Conservation (phyloP, 2,113 vertebrate genomes). For the Odocoileus virginianus region DNA sequence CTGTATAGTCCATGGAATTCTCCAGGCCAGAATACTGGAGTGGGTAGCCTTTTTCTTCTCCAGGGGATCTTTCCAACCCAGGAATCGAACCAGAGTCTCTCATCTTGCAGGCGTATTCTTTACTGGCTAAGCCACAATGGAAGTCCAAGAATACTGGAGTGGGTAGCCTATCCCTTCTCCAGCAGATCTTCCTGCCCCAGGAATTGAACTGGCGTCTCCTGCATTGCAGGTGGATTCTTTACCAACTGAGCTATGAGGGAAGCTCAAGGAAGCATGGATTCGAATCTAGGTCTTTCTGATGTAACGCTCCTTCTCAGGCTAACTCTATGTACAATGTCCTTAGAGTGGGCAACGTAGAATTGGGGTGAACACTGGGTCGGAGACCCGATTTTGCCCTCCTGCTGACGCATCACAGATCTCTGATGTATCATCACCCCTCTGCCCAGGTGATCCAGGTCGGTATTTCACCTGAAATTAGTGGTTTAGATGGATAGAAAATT, state of each 20-base stretch:
- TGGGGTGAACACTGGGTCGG: background rate
- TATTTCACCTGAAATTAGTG: background rate
- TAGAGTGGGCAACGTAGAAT: rapidly evolving
- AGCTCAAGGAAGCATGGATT: rapidly evolving
- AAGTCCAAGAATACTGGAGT: background rate
- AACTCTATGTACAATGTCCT: rapidly evolving
- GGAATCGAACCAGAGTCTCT: too few species aligned
- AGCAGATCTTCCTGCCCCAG: background rate
- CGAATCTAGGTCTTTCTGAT: background rate
- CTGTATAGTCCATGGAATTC: background rate
- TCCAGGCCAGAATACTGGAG: background rate
- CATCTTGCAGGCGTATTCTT: too few species aligned
- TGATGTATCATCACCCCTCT: too few species aligned
- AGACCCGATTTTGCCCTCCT: background rate
- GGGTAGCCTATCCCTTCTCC: background rate
- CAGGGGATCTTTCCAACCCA: too few species aligned
- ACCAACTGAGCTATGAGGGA: background rate
- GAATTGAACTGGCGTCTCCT: background rate
- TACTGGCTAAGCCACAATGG: too few species aligned
- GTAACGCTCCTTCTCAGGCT: background rate
- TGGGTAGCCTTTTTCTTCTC: too few species aligned
- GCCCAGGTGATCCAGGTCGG: rapidly evolving
- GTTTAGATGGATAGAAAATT: background rate
- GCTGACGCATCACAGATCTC: rapidly evolving
- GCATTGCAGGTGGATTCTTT: background rate